Base-by-base conservation (phyloP, 2,888 invertebrate species). In the Drosophila melanocephala region DNA sequence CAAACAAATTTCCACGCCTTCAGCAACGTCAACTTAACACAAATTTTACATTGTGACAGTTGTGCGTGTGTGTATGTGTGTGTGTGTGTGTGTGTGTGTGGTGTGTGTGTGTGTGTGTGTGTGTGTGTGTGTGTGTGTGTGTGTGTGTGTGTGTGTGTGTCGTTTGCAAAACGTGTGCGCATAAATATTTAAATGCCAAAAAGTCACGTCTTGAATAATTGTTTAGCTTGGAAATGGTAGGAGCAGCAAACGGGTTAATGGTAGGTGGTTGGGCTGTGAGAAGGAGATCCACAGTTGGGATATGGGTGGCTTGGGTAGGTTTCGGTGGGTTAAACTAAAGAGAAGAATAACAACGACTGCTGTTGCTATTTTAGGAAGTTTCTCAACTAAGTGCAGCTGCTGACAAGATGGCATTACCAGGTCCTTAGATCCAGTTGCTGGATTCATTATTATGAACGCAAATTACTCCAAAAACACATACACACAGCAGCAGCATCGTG, bases 181-280 rank as follows among this genome's bases (percentile, higher is more conserved):
- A 87, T 87, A 87, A 89, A 87, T 87, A 87, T 87, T 87, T 89
- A 78, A 89, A 87, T 81, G 87, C 76, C 89, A 86, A 87, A 89
- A 87, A 89, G 87, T 87, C 87, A 89, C 89, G 87, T 87, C 84
- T 84, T 84, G 81, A 84, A 87, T 87, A 87, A 89, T 86, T 89
- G 87, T 86, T 87, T 84, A 82, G 83, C 78, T 86, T 84, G 72
- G 69, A 32, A 65, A 51, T 65, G 62, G 57, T n/a, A 12, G 52
- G 22, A 53, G 68, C 28, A 30, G 58, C 14, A 44, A 75, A 75
- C 26, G 64, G 69, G 58, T 69, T 68, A 69, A 69, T 69, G 39
- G 3, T 16, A 16, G 35, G 2, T 14, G 35, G 35, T 35, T 10
- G 42, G 42, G 42, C 0, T 1, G 2, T 5, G 12, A 10, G 26